Evolutionary conservation across 1,140 invertebrate genomes (phyloP).

Genomic region (Mamestra configurata): DNA sequence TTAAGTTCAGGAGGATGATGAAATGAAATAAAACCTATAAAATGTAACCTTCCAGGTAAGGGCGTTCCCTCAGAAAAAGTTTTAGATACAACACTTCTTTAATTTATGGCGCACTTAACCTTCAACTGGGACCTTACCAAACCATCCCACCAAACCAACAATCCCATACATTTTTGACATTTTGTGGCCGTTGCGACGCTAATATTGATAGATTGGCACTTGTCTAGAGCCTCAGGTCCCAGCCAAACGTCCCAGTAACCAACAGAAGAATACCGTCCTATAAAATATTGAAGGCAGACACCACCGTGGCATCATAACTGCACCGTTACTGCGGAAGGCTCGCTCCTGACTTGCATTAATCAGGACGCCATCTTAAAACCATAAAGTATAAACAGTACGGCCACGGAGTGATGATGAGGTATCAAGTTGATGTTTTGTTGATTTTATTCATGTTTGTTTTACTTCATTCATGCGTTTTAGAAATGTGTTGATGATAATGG

Average conservation of each 20-base stretch:
- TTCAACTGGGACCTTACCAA: too few species aligned
- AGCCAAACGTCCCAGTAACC: conserved; percentile 21
- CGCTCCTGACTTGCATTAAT: conserved; percentile 76
- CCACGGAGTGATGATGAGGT: conserved; percentile 38
- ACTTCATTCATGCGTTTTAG: too few species aligned
- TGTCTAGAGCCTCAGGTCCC: background rate
- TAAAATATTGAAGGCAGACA: conserved; percentile 44
- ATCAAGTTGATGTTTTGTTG: conserved; percentile 3
- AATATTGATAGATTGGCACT: too few species aligned
- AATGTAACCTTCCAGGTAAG: too few species aligned
- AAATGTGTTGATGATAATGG: background rate
- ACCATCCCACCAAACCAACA: too few species aligned
- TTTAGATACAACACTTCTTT: too few species aligned
- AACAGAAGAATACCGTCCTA: conserved; percentile 34
- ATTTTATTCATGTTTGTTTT: background rate
- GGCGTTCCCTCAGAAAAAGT: too few species aligned
- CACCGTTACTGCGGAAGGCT: conserved; percentile 80
- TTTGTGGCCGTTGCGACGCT: too few species aligned
- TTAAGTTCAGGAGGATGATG: too few species aligned
- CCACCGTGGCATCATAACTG: conserved; percentile 47
- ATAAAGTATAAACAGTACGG: conserved; percentile 14
- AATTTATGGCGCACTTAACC: too few species aligned
- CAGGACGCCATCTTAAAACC: conserved; percentile 51
- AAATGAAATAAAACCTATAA: too few species aligned
- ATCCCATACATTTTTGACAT: too few species aligned